Conservation (phyloP, 2,113 vertebrate genomes). For the Scolopax mira region DNA sequence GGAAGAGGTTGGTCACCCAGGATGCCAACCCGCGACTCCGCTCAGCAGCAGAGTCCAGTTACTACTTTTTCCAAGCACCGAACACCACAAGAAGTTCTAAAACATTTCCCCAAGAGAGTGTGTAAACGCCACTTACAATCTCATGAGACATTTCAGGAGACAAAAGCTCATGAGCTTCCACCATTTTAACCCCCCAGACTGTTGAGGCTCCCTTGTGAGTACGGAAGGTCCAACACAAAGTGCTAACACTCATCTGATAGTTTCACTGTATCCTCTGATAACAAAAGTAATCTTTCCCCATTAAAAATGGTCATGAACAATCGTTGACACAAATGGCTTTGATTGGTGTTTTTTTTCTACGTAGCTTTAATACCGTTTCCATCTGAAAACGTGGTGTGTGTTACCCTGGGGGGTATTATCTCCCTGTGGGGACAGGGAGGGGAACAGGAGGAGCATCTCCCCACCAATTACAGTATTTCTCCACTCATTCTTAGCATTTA, state of each 20-base stretch:
- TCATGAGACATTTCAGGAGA: neutral
- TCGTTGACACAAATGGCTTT: neutral
- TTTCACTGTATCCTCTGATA: neutral
- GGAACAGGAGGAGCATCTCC: neutral
- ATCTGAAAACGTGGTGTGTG: neutral
- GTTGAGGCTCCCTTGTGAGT: too few relatives aligned
- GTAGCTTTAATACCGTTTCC: neutral
- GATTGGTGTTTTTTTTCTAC: neutral
- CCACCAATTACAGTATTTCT: neutral
- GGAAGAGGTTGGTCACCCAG: too few relatives aligned
- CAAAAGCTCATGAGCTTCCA: neutral
- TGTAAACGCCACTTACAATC: rapidly evolving
- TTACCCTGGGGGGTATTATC: neutral
- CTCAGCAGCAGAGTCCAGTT: neutral
- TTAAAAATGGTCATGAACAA: neutral
- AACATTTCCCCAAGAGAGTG: neutral
- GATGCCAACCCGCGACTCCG: too few relatives aligned
- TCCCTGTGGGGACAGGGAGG: neutral
- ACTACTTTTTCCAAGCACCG: neutral
- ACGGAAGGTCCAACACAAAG: neutral
- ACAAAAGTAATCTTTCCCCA: neutral
- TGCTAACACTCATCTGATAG: neutral
- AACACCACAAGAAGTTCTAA: neutral
- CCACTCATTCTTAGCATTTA: neutral
- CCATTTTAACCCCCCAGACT: neutral